phyloP scores from a whole-genome alignment of 2,113 vertebrate species.

The Brachyistius frenatus region DNA sequence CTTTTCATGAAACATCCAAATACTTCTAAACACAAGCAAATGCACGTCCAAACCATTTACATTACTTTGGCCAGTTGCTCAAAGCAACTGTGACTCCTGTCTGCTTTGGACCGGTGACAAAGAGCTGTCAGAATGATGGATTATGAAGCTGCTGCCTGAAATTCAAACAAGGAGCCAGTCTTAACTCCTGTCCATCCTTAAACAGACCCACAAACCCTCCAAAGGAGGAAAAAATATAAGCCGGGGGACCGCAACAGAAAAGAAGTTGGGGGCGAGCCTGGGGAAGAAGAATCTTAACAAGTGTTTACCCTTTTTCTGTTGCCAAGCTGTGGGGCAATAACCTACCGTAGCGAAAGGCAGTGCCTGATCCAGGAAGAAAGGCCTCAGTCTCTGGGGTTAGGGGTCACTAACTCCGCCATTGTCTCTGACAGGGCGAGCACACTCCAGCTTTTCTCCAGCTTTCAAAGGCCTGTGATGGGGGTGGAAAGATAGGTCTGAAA shows the following conservation, averaged over 20 bases:
- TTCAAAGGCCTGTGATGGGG: slow-evolving; percentile 83
- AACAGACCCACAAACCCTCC: slow-evolving; percentile 61
- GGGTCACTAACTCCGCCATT: slow-evolving; percentile 87
- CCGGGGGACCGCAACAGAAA: slow-evolving; percentile 56
- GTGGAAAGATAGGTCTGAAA: slow-evolving; percentile 80
- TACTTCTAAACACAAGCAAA: slow-evolving; percentile 54
- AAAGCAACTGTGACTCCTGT: slow-evolving; percentile 56
- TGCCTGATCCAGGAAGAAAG: slow-evolving; percentile 84
- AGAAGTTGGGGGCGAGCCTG: slow-evolving; percentile 59
- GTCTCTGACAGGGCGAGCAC: slow-evolving; percentile 85
- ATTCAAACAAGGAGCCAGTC: slow-evolving; percentile 65
- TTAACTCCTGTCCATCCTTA: slow-evolving; percentile 72
- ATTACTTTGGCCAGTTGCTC: slow-evolving; percentile 44
- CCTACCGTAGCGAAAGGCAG: slow-evolving; percentile 83
- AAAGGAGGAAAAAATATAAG: slow-evolving; percentile 57
- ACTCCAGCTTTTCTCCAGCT: slow-evolving; percentile 85
- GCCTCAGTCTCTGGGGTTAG: slow-evolving; percentile 73
- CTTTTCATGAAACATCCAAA: slow-evolving; percentile 21
- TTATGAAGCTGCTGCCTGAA: slow-evolving; percentile 72
- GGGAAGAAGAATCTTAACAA: slow-evolving; percentile 84
- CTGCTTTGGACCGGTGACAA: slow-evolving; percentile 67
- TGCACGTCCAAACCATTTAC: slow-evolving; percentile 56
- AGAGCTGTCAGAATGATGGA: slow-evolving; percentile 77
- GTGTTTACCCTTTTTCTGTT: slow-evolving; percentile 85
- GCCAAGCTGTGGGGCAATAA: slow-evolving; percentile 84